Conservation (phyloP, 1,140 invertebrate genomes). For the Panagrolaimus sp. region DNA sequence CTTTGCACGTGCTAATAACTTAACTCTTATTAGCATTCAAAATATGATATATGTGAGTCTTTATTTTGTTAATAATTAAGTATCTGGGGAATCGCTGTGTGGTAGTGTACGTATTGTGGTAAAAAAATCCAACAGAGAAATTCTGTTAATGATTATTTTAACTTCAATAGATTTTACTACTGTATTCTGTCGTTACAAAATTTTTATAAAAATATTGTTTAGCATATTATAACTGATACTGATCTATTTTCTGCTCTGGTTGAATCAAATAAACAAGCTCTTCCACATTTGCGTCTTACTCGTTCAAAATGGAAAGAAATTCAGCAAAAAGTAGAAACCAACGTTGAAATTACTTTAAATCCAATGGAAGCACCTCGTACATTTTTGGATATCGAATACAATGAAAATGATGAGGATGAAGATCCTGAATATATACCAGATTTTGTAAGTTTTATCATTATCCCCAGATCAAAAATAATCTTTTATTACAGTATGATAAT, state of each 20-base stretch:
- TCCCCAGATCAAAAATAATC: no score
- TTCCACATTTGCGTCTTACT: conserved; percentile 5
- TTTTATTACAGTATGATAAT: no score
- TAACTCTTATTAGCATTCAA: neutral
- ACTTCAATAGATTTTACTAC: no score
- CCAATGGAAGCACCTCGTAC: neutral
- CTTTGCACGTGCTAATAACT: neutral
- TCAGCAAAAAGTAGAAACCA: conserved; percentile 2
- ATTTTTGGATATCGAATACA: conserved; percentile 5
- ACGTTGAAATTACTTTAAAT: neutral
- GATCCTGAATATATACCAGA: conserved; percentile 5
- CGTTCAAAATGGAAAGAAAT: conserved; percentile 12
- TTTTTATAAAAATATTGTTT: neutral
- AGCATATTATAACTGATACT: conserved; percentile 7
- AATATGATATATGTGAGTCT: conserved; percentile 18
- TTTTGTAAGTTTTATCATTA: no score
- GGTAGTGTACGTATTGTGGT: no score
- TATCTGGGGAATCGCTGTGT: neutral
- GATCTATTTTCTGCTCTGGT: neutral
- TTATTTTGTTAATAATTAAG: neutral
- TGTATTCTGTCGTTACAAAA: no score
- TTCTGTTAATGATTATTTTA: no score
- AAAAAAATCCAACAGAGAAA: no score
- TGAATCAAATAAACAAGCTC: conserved; percentile 9
- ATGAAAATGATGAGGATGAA: neutral